These are phyloP conservation scores for Drosophila tani DNA, from an alignment of 1,140 invertebrate genomes.

Conservation along the genomic window DNA sequence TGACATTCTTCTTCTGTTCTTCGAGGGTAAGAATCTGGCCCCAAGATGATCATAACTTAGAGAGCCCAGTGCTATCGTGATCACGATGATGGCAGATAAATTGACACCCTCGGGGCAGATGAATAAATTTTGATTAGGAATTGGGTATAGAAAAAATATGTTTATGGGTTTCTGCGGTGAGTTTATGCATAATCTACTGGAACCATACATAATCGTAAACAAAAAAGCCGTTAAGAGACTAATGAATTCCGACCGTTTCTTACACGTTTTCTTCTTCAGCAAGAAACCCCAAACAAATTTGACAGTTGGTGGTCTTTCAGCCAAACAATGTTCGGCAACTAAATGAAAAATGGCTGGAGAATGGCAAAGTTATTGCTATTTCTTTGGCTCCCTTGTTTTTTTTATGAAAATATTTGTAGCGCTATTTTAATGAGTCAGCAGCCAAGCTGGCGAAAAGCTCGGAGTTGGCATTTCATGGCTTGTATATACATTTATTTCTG, in stretches of 20 bases:
- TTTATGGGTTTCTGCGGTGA: conserved; percentile 31
- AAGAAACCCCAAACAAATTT: conserved; percentile 22
- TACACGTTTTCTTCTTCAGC: conserved; percentile 46
- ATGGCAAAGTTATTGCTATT: conserved; percentile 25
- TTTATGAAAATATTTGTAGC: conserved; percentile 54
- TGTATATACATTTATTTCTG: conserved; percentile 15
- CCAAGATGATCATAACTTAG: conserved; percentile 48
- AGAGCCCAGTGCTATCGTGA: conserved; percentile 31
- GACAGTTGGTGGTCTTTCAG: conserved; percentile 42
- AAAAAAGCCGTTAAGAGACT: conserved; percentile 69
- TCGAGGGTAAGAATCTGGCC: conserved; percentile 30
- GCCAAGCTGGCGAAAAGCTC: conserved; percentile 33
- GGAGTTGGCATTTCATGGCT: conserved; percentile 46
- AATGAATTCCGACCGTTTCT: conserved; percentile 69
- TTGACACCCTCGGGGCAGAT: conserved; percentile 70
- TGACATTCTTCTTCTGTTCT: conserved; percentile 55
- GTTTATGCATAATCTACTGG: conserved; percentile 28
- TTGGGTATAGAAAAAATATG: conserved; percentile 4
- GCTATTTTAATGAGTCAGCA: conserved; percentile 76
- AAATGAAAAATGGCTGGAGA: conserved; percentile 63
- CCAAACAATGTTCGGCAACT: conserved; percentile 46
- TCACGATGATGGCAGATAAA: conserved; percentile 74
- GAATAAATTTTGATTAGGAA: conserved; percentile 72
- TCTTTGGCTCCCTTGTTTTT: conserved; percentile 4
- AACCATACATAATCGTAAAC: conserved; percentile 60